Percentiles rank a stretch among this genome's conserved stretches.
Conservation (phyloP, 2,797 vertebrate genomes). For the Cynodonichthys magdalenae region DNA sequence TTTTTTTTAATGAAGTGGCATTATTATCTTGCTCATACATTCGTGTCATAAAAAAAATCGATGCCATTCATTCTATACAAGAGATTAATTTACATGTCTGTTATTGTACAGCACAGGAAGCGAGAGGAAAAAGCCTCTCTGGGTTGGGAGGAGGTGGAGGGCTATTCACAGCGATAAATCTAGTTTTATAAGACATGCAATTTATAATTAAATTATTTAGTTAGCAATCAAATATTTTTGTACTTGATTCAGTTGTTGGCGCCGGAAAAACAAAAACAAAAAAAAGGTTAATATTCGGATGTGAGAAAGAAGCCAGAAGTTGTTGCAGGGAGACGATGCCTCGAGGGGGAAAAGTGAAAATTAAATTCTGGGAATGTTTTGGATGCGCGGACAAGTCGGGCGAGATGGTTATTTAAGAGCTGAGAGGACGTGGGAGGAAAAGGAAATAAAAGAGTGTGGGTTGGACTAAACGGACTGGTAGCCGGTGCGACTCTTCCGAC, state of each 20-base stretch:
- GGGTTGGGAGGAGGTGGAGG: conserved; percentile 31
- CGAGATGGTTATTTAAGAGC: conserved; percentile 22
- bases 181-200: conserved; percentile 70
- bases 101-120: conserved; percentile 66
- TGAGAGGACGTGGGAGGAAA: conserved; percentile 13
- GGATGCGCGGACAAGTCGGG: conserved; percentile 28
- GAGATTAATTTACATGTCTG: conserved; percentile 71
- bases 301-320: conserved; percentile 39
- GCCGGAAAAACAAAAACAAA: conserved; percentile 34
- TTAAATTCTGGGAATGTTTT: conserved; percentile 27
- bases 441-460: conserved; percentile 43
- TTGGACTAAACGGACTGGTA: conserved; percentile 93
- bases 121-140: conserved; percentile 53
- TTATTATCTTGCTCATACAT: conserved; percentile 65
- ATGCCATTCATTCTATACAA: conserved; percentile 72
- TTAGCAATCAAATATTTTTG: conserved; percentile 55
- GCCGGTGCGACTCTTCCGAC: conserved; percentile 94
- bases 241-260: conserved; percentile 62
- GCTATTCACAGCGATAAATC: conserved; percentile 49
- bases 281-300: conserved; percentile 25
- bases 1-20: conserved; percentile 26
- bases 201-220: conserved; percentile 63
- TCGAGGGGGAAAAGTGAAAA: background rate
- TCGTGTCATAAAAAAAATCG: conserved; percentile 67
- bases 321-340: conserved; percentile 26